Conservation (phyloP, 1,140 invertebrate genomes). For the Conopomorpha cramerella region DNA sequence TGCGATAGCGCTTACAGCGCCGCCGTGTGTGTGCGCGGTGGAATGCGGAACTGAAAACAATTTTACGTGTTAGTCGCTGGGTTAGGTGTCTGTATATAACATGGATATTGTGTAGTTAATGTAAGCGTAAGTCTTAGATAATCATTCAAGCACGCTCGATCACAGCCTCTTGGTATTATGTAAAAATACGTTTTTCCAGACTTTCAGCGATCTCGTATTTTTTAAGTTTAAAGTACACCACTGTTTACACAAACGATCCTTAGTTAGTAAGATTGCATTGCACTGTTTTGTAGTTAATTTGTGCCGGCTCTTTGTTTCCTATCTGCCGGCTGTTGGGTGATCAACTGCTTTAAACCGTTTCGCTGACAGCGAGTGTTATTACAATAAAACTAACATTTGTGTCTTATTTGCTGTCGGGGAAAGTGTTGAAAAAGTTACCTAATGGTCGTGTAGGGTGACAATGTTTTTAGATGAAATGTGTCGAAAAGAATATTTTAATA, state of each 20-base stretch:
- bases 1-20: conserved; percentile 5
- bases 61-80: not conserved
- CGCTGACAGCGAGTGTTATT: conserved; percentile 32
- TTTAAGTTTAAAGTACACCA: conserved; percentile 46
- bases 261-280: conserved; percentile 20
- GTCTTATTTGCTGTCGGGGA: no score
- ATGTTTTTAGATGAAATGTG: no score
- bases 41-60: conserved; percentile 16
- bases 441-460: no score
- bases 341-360: conserved; percentile 10
- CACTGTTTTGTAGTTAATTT: conserved; percentile 10
- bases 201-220: conserved; percentile 58
- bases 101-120: conserved; percentile 4
- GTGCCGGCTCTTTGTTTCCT: conserved; percentile 18
- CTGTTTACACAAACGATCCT: conserved; percentile 34
- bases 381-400: conserved; percentile 18
- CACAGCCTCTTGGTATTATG: not conserved
- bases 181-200: conserved; percentile 31
- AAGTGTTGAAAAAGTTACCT: no score
- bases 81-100: not conserved
- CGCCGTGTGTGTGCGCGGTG: conserved; percentile 18
- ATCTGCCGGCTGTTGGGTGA: conserved; percentile 10
- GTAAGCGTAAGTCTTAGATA: conserved; percentile 42
- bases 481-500: no score
- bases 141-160: no score